Base-by-base conservation (phyloP, 64 coral and sea anemone species). In the Actinia equina region DNA sequence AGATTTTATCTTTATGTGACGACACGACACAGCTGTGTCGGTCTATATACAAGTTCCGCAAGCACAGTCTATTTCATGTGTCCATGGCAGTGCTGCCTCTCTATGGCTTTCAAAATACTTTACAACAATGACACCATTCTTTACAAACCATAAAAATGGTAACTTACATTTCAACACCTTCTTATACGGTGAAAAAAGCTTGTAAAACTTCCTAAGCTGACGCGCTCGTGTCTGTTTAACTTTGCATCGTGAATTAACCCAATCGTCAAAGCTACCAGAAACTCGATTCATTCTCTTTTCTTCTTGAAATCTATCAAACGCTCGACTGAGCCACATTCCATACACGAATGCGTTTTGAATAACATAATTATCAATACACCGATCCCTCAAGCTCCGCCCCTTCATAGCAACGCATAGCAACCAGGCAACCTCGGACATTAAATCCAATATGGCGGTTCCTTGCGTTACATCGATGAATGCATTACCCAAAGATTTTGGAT, bases 291-390 rank as follows among this genome's bases (percentile, higher is more conserved):
- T 85, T 52, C 46, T 14, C 69, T 77, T 88, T 52, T 93, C 91
- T 27, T 93, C 70, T 85, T 93, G 86, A 85, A 88, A 93, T 43
- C 85, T 88, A 59, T 88, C 63, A 80, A 84, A 88, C 8, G 86
- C 86, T 59, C 12, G 12, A 88, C 16, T 88, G 0, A 93, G 64
- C 85, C 80, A 88, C 15, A 5, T 15, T 1, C 80, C 91, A 85
- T 88, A 87, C 5, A 83, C 30, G 41, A 82, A 88, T 8, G 86
- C 90, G 61, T 92, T 87, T 16, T 88, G 77, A 87, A 88, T 52
- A 41, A 82, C 90, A 77, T 92, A 92, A 2, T 92, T 92, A 10
- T 92, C 84, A 30, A 92, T 54, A 54, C 52, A 8, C 52, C 6
- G 30, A 1, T 37, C 30, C 30, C 30, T 37, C 30, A 37, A 37